phyloP scores from a whole-genome alignment of 2,888 invertebrate species.

The Andrena haemorrhoa region DNA sequence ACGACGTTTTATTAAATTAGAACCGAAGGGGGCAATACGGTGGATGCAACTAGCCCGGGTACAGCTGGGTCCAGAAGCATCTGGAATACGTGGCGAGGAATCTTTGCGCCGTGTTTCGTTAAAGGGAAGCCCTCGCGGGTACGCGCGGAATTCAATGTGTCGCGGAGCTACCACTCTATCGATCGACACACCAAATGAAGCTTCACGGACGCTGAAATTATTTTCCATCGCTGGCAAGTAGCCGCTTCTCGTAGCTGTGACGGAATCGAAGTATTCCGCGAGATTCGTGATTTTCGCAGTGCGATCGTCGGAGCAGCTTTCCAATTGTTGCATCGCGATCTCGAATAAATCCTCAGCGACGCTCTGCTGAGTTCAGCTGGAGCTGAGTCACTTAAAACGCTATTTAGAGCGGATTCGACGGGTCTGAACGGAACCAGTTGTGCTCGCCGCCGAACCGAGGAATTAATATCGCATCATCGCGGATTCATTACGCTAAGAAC shows the following conservation, averaged over 20 bases:
- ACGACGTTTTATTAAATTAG: constrained; percentile 73
- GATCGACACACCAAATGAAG: not conserved
- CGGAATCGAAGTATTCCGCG: not conserved
- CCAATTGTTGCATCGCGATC: too few relatives aligned
- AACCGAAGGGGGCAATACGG: constrained; percentile 48
- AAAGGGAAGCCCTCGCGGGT: constrained; percentile 11
- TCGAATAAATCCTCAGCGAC: too few relatives aligned
- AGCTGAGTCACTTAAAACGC: constrained; percentile 3
- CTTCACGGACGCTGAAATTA: not conserved
- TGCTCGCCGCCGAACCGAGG: not conserved
- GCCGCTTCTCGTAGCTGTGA: not conserved
- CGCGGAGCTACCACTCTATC: not conserved
- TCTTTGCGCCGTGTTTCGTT: constrained; percentile 31
- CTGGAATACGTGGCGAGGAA: constrained; percentile 56
- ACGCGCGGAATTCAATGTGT: constrained; percentile 25
- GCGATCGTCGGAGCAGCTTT: too few relatives aligned
- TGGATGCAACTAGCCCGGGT: constrained; percentile 41
- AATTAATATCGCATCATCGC: constrained; percentile 69
- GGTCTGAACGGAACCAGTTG: not conserved
- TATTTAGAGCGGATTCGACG: constrained; percentile 4
- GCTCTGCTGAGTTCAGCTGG: too few relatives aligned
- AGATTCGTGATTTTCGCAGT: too few relatives aligned
- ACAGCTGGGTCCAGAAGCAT: constrained; percentile 50
- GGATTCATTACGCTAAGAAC: constrained; percentile 56
- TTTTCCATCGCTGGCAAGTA: not conserved